phyloP scores from a whole-genome alignment of 2,888 invertebrate species.

The Dryadula phaetusa region DNA sequence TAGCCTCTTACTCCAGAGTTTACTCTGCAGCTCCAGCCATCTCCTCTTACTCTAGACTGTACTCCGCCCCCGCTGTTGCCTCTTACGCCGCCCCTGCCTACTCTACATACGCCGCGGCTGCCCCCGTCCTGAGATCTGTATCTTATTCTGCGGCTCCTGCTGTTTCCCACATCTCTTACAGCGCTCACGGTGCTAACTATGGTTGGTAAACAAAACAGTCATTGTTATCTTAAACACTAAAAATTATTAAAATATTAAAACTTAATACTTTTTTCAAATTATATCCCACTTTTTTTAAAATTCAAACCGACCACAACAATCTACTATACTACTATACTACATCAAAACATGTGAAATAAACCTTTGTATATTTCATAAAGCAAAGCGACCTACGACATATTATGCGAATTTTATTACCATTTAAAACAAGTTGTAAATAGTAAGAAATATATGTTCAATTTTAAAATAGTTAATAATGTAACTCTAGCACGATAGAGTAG shows the following conservation, averaged over 20 bases:
- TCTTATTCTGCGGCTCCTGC: constrained; percentile 85
- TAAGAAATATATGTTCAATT: constrained; percentile 27
- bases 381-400: constrained; percentile 32
- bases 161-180: constrained; percentile 86
- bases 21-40: constrained; percentile 57
- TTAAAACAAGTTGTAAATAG: constrained; percentile 21
- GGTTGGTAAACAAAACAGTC: constrained; percentile 83
- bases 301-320: constrained; percentile 12
- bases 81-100: constrained; percentile 52
- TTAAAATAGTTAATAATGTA: constrained; percentile 13
- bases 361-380: constrained; percentile 38
- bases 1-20: constrained; percentile 45
- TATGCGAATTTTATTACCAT: constrained; percentile 33
- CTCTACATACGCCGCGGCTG: constrained; percentile 59
- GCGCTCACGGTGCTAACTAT: constrained; percentile 86
- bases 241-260: constrained; percentile 28
- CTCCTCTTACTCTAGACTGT: constrained; percentile 83
- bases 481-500: not conserved
- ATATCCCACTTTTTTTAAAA: constrained; percentile 36
- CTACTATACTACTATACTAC: constrained; percentile 11
- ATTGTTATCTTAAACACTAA: constrained; percentile 7
- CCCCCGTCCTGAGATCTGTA: constrained; percentile 71
- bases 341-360: constrained; percentile 27
- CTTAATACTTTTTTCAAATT: constrained; percentile 47
- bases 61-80: constrained; percentile 54